Evolutionary conservation across 2,888 invertebrate genomes (phyloP).

Genomic region (Leptinotarsa juncta): DNA sequence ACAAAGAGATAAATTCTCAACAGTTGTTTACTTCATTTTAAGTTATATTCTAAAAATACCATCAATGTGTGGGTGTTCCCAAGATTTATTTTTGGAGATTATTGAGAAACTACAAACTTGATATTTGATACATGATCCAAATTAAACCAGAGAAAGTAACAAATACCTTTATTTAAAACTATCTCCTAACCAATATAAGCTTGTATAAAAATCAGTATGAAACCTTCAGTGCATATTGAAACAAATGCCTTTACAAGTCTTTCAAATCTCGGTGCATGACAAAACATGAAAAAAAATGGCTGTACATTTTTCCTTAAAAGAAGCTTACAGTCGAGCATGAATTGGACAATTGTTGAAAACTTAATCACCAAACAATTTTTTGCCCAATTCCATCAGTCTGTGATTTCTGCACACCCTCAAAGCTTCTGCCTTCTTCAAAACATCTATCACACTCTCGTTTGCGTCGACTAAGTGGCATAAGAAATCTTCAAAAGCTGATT

Average conservation of each 20-base stretch:
- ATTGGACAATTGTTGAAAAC: not conserved
- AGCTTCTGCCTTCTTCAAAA: conserved; percentile 85
- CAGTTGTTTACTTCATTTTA: conserved; percentile 7
- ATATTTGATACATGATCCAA: not conserved
- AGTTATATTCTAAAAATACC: conserved; percentile 31
- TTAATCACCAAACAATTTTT: conserved; percentile 88
- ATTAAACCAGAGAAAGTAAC: conserved; percentile 6
- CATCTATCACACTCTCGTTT: conserved; percentile 77
- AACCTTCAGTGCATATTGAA: conserved; percentile 7
- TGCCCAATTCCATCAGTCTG: conserved; percentile 89
- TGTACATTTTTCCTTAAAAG: conserved; percentile 3
- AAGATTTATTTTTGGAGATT: conserved; percentile 30
- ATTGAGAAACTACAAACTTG: not conserved
- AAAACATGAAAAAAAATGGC: conserved; percentile 5
- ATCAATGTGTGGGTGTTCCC: conserved; percentile 22
- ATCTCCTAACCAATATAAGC: not conserved
- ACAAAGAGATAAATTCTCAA: not conserved
- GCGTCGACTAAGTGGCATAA: conserved; percentile 86
- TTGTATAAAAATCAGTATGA: conserved; percentile 23
- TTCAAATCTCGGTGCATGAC: not conserved
- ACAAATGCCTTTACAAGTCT: conserved; percentile 18
- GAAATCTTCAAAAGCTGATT: conserved; percentile 92
- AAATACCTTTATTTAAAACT: conserved; percentile 20
- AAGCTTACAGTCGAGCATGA: not conserved
- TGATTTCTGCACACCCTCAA: conserved; percentile 87